Base-by-base conservation (phyloP, 1,140 invertebrate species). In the Dolichoris vasculosae region DNA sequence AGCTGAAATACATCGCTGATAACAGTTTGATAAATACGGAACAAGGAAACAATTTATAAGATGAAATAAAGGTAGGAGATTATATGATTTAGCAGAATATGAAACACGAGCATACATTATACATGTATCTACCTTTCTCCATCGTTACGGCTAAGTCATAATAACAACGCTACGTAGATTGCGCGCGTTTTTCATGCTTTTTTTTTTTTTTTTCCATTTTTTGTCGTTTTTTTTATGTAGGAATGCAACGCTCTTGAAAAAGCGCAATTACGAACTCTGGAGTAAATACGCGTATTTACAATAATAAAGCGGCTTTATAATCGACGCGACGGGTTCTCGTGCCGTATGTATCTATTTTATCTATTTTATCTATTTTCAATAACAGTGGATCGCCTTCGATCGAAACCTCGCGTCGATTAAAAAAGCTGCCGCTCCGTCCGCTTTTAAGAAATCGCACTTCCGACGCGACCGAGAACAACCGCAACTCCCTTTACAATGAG, bases 21-120 rank as follows among this genome's bases (percentile, higher is more conserved):
- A 73, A 73, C 38, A 23, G 38, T 9, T 73, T 9, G 69, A 73
- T 73, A n/a, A 73, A 73, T 40, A 13, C 69, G 38, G 38, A 73
- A 43, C 69, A 17, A 73, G 69, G 38, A 73, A 73, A n/a, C 23
- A 20, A 73, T 73, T 73, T n/a, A n/a, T n/a, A n/a, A 73, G 38
- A 73, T 73, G 69, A 40, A 73, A 43, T 11, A 43, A 26, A 43
- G 38, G 6, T n/a, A 30, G 4, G 38, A 73, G 69, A 73, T 73
- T n/a, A 23, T 73, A n/a, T n/a, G 38, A 73, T 73, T 43, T 11
- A n/a, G 1, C 8, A 20, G 32, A 40, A 43, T 73, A 43, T n/a
- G 26, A 40, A 73, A 73, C 69, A 43, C 23, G 26, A 40, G 69
- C 38, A 43, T 73, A 43, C 7, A 15, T 32, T 40, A n/a, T 26